These are phyloP conservation scores for Penaeus indicus DNA, from an alignment of 1,140 invertebrate genomes.

Conservation along the genomic window DNA sequence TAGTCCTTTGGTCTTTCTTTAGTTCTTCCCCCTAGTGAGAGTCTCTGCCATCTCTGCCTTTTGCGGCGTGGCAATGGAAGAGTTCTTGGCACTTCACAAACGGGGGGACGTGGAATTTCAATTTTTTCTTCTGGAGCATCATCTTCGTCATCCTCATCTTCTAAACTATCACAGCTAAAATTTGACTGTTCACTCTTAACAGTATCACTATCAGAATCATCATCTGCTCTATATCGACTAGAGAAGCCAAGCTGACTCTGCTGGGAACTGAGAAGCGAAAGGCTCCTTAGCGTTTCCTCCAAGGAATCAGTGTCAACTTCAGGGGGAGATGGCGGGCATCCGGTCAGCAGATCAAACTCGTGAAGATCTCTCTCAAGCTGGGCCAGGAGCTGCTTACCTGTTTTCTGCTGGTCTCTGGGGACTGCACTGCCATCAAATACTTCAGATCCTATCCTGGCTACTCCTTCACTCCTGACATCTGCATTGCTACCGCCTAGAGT, in stretches of 20 bases:
- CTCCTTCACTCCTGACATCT: background rate
- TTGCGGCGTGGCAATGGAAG: constrained; percentile 47
- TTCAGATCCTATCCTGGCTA: constrained; percentile 18
- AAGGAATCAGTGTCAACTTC: constrained; percentile 55
- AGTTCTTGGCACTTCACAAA: constrained; percentile 38
- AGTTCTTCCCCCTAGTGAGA: constrained; percentile 46
- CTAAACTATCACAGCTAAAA: constrained; percentile 66
- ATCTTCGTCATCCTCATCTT: constrained; percentile 52
- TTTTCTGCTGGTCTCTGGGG: constrained; percentile 52
- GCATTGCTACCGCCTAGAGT: constrained; percentile 17
- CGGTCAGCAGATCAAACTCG: constrained; percentile 62
- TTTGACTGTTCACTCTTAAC: constrained; percentile 64
- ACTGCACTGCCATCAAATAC: constrained; percentile 63
- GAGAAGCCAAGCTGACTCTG: constrained; percentile 29
- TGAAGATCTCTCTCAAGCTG: constrained; percentile 60
- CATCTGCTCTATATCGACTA: constrained; percentile 21
- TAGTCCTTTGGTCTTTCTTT: constrained; percentile 51
- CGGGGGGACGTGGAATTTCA: constrained; percentile 16
- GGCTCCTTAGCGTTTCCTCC: constrained; percentile 53
- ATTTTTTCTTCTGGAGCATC: background rate
- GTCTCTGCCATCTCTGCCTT: constrained; percentile 57
- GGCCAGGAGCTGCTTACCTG: constrained; percentile 59
- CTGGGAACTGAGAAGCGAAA: constrained; percentile 41
- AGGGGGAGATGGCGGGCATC: constrained; percentile 49
- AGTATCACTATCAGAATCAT: constrained; percentile 64